Base-by-base conservation (phyloP, 1,140 invertebrate species). In the Microplitis demolitor region DNA sequence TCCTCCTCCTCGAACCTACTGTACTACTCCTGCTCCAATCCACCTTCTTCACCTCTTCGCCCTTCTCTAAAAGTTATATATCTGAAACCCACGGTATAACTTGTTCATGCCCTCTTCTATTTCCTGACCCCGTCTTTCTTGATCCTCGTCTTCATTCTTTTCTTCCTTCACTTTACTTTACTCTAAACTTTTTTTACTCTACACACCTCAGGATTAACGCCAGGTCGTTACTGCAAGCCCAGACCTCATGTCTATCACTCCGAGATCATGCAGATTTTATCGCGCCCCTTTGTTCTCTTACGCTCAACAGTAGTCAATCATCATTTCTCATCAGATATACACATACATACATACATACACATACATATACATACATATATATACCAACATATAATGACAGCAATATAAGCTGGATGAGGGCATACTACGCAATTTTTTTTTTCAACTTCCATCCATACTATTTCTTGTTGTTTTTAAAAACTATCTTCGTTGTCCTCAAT, bases 171-270 rank as follows among this genome's bases (percentile, higher is more conserved):
- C 71, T 8, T 31, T 24, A 53, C 50, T 14, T 33, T 51, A 24
- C 61, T 73, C 66, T 71, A 51, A n/a, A 66, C 56, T 67, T 34
- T 71, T 54, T 31, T 4, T 33, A 16, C 64, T 16, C 37, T 34
- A 34, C 66, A 9, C 53, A 50, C 63, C 54, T 51, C 14, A 34
- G 33, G 39, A 53, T 34, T 63, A 66, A 45, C 33, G 50, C 39
- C 35, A 69, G 66, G 39, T 53, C 24, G 33, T 53, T 37, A 16
- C 64, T 53, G 31, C 39, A 39, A 14, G 35, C 13, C 60, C 50
- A 71, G 58, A 63, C 69, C 58, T 71, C 69, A 71, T 71, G 61
- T 8, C 69, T 50, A 71, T 71, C 58, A 63, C 61, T 71, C 61
- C 35, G 11, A n/a, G 37, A 63, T 63, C 61, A 34, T 63, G 58